These are phyloP conservation scores for Tringa solitaria DNA, from an alignment of 2,113 vertebrate species.

Conservation along the genomic window DNA sequence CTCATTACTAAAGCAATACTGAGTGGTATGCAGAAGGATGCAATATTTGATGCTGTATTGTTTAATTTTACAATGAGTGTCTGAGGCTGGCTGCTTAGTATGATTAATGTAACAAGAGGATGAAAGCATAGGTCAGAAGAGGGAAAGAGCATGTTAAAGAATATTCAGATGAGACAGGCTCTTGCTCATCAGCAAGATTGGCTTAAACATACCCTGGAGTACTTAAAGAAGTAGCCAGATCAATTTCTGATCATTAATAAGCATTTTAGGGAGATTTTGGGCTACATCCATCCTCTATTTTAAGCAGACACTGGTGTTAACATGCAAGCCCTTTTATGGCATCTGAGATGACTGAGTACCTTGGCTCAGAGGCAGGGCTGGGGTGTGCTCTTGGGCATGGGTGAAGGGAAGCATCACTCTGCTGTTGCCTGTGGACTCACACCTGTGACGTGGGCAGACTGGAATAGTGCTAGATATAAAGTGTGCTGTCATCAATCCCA, in stretches of 20 bases:
- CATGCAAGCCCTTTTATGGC: background rate
- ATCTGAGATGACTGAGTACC: background rate
- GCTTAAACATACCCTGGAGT: background rate
- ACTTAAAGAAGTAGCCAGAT: background rate
- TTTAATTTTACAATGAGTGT: background rate
- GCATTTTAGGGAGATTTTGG: background rate
- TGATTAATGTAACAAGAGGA: background rate
- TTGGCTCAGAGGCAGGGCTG: background rate
- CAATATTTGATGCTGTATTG: background rate
- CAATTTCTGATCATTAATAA: background rate
- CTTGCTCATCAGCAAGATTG: background rate
- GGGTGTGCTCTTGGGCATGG: background rate
- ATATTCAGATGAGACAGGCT: background rate
- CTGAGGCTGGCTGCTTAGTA: background rate
- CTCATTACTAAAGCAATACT: background rate
- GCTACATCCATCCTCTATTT: background rate
- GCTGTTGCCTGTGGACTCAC: background rate
- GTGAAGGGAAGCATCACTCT: background rate
- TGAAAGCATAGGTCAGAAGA: slow-evolving; percentile 6
- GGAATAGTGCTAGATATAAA: background rate
- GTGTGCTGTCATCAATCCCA: background rate
- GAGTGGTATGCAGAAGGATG: background rate
- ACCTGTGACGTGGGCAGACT: background rate
- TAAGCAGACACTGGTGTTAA: background rate
- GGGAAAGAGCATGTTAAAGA: background rate